Evolutionary conservation across 2,797 vertebrate genomes (phyloP).

Genomic region (Paedocypris micromegethes): DNA sequence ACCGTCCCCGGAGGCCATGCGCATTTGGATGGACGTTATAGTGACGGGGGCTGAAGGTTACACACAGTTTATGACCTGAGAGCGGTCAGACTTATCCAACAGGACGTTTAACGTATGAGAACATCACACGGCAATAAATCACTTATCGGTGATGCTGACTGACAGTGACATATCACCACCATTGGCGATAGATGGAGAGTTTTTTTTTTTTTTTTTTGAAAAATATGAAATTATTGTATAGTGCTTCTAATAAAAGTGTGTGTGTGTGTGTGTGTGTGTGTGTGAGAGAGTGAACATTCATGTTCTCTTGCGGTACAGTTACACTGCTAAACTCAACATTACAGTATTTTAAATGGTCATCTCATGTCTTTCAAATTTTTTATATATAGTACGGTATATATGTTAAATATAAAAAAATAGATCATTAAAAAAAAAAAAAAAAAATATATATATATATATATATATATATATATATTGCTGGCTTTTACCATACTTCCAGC

Average conservation of each 20-base stretch:
- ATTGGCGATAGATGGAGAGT: no score
- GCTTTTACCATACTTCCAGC: no score
- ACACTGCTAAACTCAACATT: no score
- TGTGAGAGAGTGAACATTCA: no score
- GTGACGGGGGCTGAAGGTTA: constrained; percentile 95
- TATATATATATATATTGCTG: no score
- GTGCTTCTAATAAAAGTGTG: constrained; percentile 10
- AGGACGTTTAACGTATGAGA: constrained; percentile 33
- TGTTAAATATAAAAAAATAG: background rate
- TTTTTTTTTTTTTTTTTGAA: constrained; percentile 9
- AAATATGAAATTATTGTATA: constrained; percentile 15
- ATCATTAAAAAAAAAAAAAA: background rate
- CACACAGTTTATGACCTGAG: constrained; percentile 94
- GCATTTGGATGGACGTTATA: constrained; percentile 99
- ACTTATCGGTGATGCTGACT: constrained; percentile 18
- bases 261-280: no score
- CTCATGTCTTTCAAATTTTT: no score
- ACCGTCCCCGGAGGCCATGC: constrained; percentile 91
- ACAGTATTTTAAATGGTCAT: no score
- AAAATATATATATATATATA: no score
- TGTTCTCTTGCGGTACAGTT: no score
- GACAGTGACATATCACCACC: background rate
- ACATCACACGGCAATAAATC: constrained; percentile 13
- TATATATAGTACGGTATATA: no score
- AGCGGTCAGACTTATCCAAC: constrained; percentile 38